These are phyloP conservation scores for Stenchaetothrips biformis DNA, from an alignment of 2,888 invertebrate genomes.

Conservation along the genomic window DNA sequence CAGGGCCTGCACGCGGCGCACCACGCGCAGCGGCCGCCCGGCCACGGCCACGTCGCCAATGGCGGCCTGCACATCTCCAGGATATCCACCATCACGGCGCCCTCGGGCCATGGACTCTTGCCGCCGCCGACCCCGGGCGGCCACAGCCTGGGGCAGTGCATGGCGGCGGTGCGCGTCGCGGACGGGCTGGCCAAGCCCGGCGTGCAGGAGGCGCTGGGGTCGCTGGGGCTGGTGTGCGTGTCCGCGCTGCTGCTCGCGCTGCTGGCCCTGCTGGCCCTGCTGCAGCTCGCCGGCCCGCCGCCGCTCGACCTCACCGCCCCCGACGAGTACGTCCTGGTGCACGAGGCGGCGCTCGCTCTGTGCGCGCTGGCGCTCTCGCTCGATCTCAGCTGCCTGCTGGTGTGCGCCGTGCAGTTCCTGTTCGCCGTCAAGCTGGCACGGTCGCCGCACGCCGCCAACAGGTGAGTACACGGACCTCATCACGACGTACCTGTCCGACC, in stretches of 20 bases:
- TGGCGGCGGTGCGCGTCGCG: slow-evolving; percentile 37
- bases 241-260: slow-evolving; percentile 78
- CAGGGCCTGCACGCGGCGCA: slow-evolving; percentile 16
- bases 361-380: slow-evolving; percentile 83
- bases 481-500: too few relatives aligned
- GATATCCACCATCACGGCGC: slow-evolving; percentile 42
- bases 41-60: slow-evolving; percentile 50
- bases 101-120: slow-evolving; percentile 40
- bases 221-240: slow-evolving; percentile 77
- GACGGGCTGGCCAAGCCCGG: slow-evolving; percentile 44
- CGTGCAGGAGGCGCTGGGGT: slow-evolving; percentile 74
- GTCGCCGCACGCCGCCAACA: slow-evolving; percentile 70
- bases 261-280: slow-evolving; percentile 75
- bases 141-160: slow-evolving; percentile 41
- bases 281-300: slow-evolving; percentile 73
- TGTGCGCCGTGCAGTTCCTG: slow-evolving; percentile 90
- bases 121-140: slow-evolving; percentile 43
- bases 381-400: slow-evolving; percentile 84
- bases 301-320: slow-evolving; percentile 53
- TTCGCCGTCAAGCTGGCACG: slow-evolving; percentile 89
- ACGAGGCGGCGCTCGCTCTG: slow-evolving; percentile 85
- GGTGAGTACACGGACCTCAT: too few relatives aligned
- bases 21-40: slow-evolving; percentile 40
- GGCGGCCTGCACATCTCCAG: slow-evolving; percentile 59
- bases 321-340: slow-evolving; percentile 81